These are phyloP conservation scores for Amphipyra tragopoginis DNA, from an alignment of 2,888 invertebrate genomes.

Conservation along the genomic window DNA sequence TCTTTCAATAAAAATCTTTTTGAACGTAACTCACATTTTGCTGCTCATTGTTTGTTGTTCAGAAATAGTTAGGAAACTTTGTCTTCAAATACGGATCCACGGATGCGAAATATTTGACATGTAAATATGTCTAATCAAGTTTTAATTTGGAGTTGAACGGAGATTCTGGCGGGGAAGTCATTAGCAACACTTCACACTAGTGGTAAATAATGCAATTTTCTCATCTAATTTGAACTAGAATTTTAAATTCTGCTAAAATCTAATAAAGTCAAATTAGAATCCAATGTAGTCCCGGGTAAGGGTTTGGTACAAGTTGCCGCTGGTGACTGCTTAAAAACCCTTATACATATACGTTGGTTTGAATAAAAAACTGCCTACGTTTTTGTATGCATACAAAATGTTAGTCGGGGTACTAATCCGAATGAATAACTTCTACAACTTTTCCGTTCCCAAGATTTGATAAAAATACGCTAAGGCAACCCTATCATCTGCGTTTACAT, in stretches of 20 bases:
- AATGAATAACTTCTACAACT: too few relatives aligned
- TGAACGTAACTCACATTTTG: conserved; percentile 21
- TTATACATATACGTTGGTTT: neutral
- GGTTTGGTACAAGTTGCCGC: conserved; percentile 47
- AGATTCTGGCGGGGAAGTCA: conserved; percentile 66
- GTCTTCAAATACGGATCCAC: conserved; percentile 32
- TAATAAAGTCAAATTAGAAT: conserved; percentile 85
- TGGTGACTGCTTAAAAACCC: neutral
- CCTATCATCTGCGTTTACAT: too few relatives aligned
- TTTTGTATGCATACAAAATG: too few relatives aligned
- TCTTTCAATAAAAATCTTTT: conserved; percentile 23
- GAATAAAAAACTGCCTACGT: too few relatives aligned
- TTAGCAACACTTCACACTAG: conserved; percentile 67
- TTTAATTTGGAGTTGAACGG: conserved; percentile 58
- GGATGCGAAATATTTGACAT: conserved; percentile 41
- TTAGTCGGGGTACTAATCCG: too few relatives aligned
- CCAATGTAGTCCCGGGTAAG: conserved; percentile 73
- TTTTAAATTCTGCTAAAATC: conserved; percentile 85
- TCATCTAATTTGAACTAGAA: conserved; percentile 77
- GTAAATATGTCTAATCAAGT: conserved; percentile 53
- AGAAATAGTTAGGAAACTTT: conserved; percentile 45
- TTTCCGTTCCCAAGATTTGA: too few relatives aligned
- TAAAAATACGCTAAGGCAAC: too few relatives aligned
- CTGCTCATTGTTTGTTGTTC: conserved; percentile 29
- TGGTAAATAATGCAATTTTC: conserved; percentile 80